Evolutionary conservation across 2,888 invertebrate genomes (phyloP).

Genomic region (Taphrorychus bicolor): DNA sequence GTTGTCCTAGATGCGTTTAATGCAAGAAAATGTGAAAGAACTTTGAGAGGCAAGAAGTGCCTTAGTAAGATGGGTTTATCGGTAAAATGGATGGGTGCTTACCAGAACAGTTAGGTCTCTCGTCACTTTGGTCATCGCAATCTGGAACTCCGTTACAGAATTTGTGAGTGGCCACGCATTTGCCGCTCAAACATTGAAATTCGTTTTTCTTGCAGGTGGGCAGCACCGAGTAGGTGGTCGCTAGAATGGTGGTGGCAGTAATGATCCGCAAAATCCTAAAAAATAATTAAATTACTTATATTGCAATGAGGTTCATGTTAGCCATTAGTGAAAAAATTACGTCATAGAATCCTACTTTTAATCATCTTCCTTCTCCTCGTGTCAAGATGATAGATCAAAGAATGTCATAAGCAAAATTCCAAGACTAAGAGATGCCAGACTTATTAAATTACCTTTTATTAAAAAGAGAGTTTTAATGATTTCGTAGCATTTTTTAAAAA

Average conservation of each 20-base stretch:
- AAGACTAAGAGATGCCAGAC: too few species aligned
- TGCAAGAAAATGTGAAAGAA: not conserved
- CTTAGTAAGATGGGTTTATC: not conserved
- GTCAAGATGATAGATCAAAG: too few species aligned
- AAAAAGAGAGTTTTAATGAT: too few species aligned
- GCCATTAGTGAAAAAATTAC: too few species aligned
- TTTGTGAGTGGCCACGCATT: slow-evolving; percentile 75
- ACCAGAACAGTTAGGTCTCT: slow-evolving; percentile 78
- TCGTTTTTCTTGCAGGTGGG: slow-evolving; percentile 57
- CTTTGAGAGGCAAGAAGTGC: not conserved
- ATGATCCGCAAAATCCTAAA: slow-evolving; percentile 41
- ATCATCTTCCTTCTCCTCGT: too few species aligned
- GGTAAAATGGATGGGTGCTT: slow-evolving; percentile 57
- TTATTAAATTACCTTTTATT: too few species aligned
- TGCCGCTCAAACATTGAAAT: slow-evolving; percentile 61
- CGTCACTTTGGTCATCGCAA: slow-evolving; percentile 81
- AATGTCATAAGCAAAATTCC: too few species aligned
- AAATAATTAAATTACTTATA: not conserved
- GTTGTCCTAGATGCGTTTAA: slow-evolving; percentile 9
- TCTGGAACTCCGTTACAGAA: slow-evolving; percentile 81
- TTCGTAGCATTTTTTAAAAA: too few species aligned
- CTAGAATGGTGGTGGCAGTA: slow-evolving; percentile 27
- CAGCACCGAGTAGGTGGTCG: slow-evolving; percentile 29
- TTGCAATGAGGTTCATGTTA: too few species aligned
- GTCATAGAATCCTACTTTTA: too few species aligned